Base-by-base conservation (phyloP, 2,113 vertebrate species). In the Acanthisitta chloris region DNA sequence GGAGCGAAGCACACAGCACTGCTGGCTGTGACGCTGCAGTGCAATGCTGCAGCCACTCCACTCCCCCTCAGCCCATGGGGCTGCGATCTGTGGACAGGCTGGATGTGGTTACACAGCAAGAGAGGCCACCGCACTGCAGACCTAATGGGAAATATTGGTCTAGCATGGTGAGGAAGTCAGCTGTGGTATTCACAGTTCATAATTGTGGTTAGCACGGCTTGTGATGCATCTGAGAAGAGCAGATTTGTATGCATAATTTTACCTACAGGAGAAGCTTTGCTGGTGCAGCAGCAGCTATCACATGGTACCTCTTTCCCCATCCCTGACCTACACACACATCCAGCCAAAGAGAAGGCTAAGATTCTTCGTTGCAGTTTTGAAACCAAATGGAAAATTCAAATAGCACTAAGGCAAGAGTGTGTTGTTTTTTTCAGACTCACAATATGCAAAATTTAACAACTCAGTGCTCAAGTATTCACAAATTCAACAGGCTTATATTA, bases 1-100 rank as follows among this genome's bases (percentile, higher is more conserved):
- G 0, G 21, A 34, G 54, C 5, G 0, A 20, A 77, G 52, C 45
- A 33, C 59, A 20, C 5, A 6, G 13, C 1, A 0, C 2, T 4
- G n/a, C n/a, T n/a, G n/a, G n/a, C n/a, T n/a, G n/a, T n/a, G n/a
- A n/a, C n/a, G n/a, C n/a, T n/a, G n/a, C n/a, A n/a, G n/a, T 4
- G 11, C 24, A 3, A 29, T 1, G 52, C 55, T 33, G 46, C 38
- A 49, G 82, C 45, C 0, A 0, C 78, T 23, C 31, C 36, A 0
- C 62, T 34, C 18, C 57, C 48, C 61, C 54, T 9, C n/a, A 6
- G 12, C 38, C 61, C 9, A 1, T 0, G 0, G 51, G 64, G 58
- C 40, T 8, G 36, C 1, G 0, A 59, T 45, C 19, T 90, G 86
- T 8, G 45, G 85, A 33, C 51, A 24, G 76, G 66, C 70, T 66